Evolutionary conservation across 1,140 invertebrate species (phyloP).

Genomic region (Drosophila orena): DNA sequence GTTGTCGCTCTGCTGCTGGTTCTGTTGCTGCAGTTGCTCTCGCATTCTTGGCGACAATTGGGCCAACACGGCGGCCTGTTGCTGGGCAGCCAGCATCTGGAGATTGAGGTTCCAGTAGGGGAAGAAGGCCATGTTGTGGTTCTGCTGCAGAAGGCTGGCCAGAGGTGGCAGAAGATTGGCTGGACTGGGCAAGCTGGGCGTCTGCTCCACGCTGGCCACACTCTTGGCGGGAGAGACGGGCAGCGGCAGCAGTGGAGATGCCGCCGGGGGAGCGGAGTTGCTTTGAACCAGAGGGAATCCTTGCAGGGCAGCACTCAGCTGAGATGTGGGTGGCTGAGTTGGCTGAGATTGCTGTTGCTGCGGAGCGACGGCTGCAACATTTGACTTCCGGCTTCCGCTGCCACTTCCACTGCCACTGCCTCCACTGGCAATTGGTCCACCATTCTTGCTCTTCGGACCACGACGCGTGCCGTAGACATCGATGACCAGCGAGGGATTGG

Average conservation of each 20-base stretch:
- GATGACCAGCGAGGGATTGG: constrained; percentile 94
- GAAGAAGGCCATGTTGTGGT: constrained; percentile 82
- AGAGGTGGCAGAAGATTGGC: constrained; percentile 71
- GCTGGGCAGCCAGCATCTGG: constrained; percentile 84
- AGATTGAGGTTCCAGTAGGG: constrained; percentile 84
- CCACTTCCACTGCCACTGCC: constrained; percentile 35
- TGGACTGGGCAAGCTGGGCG: constrained; percentile 39
- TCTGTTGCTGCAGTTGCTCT: constrained; percentile 68
- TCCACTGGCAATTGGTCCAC: constrained; percentile 10
- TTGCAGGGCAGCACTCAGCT: constrained; percentile 67
- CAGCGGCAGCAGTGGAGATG: constrained; percentile 33
- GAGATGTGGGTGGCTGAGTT: constrained; percentile 37
- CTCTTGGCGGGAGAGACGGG: constrained; percentile 68
- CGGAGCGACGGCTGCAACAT: constrained; percentile 43
- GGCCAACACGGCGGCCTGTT: constrained; percentile 77
- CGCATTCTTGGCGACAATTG: constrained; percentile 75
- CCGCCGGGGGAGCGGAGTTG: constrained; percentile 26
- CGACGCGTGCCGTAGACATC: constrained; percentile 95
- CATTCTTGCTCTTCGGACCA: constrained; percentile 90
- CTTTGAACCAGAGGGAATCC: constrained; percentile 54
- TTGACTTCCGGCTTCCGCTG: constrained; percentile 25
- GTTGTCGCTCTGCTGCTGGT: constrained; percentile 54
- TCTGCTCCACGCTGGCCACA: constrained; percentile 52
- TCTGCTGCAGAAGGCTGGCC: constrained; percentile 78
- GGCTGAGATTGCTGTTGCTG: constrained; percentile 39